Percentiles rank a stretch among this genome's conserved stretches.
Evolutionary conservation across 2,797 vertebrate species (phyloP).

Genomic region (Spinibarbus caldwelli): DNA sequence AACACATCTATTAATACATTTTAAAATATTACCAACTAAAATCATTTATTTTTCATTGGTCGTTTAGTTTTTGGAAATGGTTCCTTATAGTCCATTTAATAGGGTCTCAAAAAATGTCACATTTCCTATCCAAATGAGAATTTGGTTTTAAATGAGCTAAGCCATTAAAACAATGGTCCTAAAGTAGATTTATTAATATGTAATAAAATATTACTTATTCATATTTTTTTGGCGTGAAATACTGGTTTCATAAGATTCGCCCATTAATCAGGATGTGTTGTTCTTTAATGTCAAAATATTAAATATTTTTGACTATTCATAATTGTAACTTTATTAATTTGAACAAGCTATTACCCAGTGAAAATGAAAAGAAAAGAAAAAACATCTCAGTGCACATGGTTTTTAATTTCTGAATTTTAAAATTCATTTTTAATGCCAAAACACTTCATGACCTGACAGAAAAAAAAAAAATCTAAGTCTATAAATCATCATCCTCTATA

Average conservation of each 20-base stretch:
- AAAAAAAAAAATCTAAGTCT: background rate
- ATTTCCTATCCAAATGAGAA: background rate
- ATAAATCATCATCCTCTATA: background rate
- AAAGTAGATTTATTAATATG: background rate
- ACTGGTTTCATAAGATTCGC: background rate
- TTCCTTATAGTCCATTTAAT: background rate
- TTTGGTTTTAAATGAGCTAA: background rate
- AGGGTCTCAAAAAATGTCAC: background rate
- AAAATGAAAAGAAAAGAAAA: background rate
- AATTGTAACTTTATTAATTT: background rate
- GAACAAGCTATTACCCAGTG: background rate
- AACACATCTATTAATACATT: background rate
- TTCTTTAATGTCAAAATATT: background rate
- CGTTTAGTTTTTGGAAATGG: background rate
- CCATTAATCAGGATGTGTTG: background rate
- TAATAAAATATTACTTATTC: background rate
- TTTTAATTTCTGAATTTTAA: background rate
- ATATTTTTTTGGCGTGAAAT: background rate
- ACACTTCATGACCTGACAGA: background rate
- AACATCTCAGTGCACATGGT: background rate
- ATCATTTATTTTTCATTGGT: background rate
- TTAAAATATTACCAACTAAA: background rate
- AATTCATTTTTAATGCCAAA: background rate
- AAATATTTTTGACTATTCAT: background rate
- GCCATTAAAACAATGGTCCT: background rate